These are phyloP conservation scores for Falco rusticolus DNA, from an alignment of 2,797 vertebrate species.

Conservation along the genomic window DNA sequence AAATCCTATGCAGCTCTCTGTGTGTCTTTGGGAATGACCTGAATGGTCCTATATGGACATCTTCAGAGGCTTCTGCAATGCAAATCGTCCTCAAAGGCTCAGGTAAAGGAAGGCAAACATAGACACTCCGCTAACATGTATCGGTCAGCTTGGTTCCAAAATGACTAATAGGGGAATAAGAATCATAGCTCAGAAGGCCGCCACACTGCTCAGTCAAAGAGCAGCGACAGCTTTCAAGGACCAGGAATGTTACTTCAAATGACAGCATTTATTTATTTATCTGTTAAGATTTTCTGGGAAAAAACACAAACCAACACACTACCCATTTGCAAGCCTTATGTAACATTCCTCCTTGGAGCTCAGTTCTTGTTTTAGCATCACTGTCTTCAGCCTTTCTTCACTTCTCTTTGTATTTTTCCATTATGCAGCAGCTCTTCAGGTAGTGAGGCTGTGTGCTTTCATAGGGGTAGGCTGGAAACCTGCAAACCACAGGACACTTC, in stretches of 20 bases:
- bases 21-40: background rate
- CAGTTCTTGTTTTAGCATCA: background rate
- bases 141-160: background rate
- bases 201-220: background rate
- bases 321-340: background rate
- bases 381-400: background rate
- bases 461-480: background rate
- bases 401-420: background rate
- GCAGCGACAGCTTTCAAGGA: background rate
- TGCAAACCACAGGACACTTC: background rate
- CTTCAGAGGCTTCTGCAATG: background rate
- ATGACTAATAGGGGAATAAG: background rate
- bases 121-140: background rate
- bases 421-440: background rate
- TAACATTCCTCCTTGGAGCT: background rate
- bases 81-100: background rate
- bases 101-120: background rate
- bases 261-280: background rate
- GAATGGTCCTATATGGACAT: fast-evolving
- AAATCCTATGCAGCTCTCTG: background rate
- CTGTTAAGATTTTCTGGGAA: background rate
- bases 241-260: background rate
- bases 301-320: background rate
- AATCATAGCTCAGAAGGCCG: background rate
- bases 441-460: background rate